Evolutionary conservation across 2,113 vertebrate species (phyloP).

Genomic region (Spilogale gracilis): DNA sequence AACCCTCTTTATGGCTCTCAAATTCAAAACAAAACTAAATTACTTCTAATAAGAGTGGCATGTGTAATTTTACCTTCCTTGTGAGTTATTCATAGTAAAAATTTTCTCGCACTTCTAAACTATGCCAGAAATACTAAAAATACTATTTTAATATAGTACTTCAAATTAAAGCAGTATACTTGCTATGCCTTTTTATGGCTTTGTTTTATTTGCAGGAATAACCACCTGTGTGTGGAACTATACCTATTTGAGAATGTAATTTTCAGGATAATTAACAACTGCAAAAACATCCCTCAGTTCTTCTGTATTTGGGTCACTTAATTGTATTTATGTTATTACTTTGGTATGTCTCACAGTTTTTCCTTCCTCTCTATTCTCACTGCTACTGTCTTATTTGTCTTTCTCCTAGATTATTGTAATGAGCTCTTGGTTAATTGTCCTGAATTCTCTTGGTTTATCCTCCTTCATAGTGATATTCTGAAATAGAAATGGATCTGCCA

Average conservation of each 20-base stretch:
- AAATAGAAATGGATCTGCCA: conserved; percentile 17
- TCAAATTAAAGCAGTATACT: conserved; percentile 19
- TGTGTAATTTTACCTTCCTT: conserved; percentile 19
- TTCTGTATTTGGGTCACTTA: background rate
- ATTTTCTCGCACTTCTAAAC: background rate
- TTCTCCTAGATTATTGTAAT: conserved; percentile 27
- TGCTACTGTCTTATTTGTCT: background rate
- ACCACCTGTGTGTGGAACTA: background rate
- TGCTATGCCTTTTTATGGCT: background rate
- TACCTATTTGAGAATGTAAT: background rate
- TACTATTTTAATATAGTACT: background rate
- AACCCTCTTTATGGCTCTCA: background rate
- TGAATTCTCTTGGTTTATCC: background rate
- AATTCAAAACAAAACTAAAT: conserved; percentile 33
- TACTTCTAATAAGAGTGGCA: background rate
- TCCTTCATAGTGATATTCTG: conserved; percentile 22
- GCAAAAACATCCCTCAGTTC: background rate
- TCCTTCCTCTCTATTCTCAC: conserved; percentile 25
- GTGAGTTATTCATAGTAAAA: conserved; percentile 19
- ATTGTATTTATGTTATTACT: background rate
- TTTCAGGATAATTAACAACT: conserved; percentile 5
- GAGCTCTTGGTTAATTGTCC: conserved; percentile 20
- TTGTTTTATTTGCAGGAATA: background rate
- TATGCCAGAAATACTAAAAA: conserved; percentile 41
- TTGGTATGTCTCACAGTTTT: background rate